A percentile compares a stretch with the other conserved stretches of the same genome.
These are phyloP conservation scores for Sorex fumeus DNA, from an alignment of 2,113 vertebrate species.

Conservation along the genomic window DNA sequence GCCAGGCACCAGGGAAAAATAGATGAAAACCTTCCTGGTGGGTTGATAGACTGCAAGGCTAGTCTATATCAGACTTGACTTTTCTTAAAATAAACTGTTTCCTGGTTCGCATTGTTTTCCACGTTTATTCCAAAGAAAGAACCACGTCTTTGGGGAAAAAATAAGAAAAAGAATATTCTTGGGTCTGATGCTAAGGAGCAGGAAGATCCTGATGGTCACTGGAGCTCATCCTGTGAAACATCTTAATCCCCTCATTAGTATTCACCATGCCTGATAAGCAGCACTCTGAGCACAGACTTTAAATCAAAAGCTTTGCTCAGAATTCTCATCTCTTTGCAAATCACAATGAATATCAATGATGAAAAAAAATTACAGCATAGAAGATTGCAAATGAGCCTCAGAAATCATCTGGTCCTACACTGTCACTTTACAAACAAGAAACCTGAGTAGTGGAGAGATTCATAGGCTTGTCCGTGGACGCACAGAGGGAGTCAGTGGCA, in stretches of 20 bases:
- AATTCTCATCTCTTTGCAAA: constrained; percentile 82
- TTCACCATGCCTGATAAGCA: constrained; percentile 66
- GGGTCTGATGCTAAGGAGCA: constrained; percentile 20
- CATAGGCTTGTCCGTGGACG: neutral
- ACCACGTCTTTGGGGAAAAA: neutral
- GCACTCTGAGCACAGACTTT: constrained; percentile 75
- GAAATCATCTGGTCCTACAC: constrained; percentile 62
- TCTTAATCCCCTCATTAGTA: constrained; percentile 76
- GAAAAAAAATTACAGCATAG: constrained; percentile 67
- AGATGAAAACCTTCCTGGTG: neutral
- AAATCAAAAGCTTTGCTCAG: constrained; percentile 83
- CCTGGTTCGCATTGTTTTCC: neutral
- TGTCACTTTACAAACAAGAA: constrained; percentile 61
- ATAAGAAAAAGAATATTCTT: constrained; percentile 16
- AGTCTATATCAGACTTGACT: neutral
- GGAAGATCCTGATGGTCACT: constrained; percentile 49
- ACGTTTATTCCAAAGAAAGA: constrained; percentile 34
- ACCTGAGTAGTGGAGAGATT: constrained; percentile 26
- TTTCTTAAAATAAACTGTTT: neutral
- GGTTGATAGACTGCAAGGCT: neutral
- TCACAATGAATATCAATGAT: constrained; percentile 82
- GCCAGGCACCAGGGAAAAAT: neutral
- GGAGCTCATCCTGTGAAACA: constrained; percentile 54
- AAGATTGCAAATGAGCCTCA: constrained; percentile 70
- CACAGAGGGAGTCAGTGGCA: neutral